phyloP scores from a whole-genome alignment of 2,797 vertebrate species.

The Acomys russatus region DNA sequence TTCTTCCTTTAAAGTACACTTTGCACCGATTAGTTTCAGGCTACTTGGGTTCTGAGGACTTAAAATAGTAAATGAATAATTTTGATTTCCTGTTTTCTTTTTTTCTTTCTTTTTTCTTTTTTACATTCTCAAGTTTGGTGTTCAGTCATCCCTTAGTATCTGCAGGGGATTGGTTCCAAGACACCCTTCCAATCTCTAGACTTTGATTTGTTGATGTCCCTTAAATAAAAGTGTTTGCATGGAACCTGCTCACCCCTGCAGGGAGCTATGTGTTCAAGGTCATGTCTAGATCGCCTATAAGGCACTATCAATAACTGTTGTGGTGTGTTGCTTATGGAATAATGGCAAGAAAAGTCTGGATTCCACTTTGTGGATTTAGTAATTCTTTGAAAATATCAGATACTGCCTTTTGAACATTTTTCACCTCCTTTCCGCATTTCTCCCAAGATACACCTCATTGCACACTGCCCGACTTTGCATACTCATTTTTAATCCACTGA shows the following conservation, averaged over 20 bases:
- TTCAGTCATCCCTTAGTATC: neutral
- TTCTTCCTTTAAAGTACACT: conserved; percentile 24
- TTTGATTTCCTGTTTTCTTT: neutral
- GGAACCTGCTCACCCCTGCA: neutral
- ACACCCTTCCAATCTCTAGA: neutral
- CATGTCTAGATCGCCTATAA: neutral
- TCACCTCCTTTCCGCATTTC: neutral
- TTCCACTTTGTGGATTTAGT: neutral
- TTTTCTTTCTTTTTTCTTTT: neutral
- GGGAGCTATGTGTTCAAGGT: too few species aligned
- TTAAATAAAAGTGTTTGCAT: neutral
- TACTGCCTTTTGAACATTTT: neutral
- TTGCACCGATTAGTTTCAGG: neutral
- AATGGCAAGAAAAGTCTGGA: neutral
- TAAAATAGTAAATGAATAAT: conserved; percentile 49
- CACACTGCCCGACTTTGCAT: too few species aligned
- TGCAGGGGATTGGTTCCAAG: neutral
- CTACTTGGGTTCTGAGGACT: conserved; percentile 8
- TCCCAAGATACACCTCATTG: neutral
- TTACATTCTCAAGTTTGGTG: neutral
- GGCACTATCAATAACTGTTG: neutral
- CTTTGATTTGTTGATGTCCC: neutral
- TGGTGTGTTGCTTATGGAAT: neutral
- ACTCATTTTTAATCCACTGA: neutral
- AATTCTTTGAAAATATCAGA: neutral